Conservation (phyloP, 2,888 invertebrate species). For the Uloborus plumipes region DNA sequence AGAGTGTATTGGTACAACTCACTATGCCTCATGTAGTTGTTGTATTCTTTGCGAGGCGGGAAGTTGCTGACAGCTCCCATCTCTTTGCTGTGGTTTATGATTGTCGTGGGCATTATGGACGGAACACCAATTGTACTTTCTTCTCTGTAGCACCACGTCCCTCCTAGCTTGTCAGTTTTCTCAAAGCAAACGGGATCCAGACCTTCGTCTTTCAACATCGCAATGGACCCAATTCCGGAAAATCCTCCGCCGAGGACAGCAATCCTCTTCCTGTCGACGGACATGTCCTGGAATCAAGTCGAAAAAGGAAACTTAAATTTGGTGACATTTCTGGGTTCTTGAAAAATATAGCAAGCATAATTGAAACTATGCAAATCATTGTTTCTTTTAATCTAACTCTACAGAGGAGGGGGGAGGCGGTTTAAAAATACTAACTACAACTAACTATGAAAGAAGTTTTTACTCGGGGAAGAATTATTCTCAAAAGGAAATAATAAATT, state of each 20-base stretch:
- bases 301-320: no score
- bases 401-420: no score
- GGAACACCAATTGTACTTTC: constrained; percentile 63
- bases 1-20: constrained; percentile 70
- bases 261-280: constrained; percentile 12
- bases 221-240: constrained; percentile 71
- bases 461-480: no score
- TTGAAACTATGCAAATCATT: no score
- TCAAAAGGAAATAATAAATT: no score
- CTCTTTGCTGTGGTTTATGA: constrained; percentile 72
- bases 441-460: no score
- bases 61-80: constrained; percentile 72
- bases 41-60: constrained; percentile 71
- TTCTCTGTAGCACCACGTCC: constrained; percentile 70
- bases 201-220: constrained; percentile 70
- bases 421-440: no score
- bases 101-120: constrained; percentile 70
- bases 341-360: no score
- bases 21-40: constrained; percentile 73
- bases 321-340: no score
- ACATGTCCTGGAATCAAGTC: background rate
- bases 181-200: constrained; percentile 70
- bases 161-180: constrained; percentile 69
- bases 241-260: constrained; percentile 71
- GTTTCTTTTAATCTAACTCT: no score